These are phyloP conservation scores for Chrysomallon squamiferum DNA, from an alignment of 1,140 invertebrate species.

Conservation along the genomic window DNA sequence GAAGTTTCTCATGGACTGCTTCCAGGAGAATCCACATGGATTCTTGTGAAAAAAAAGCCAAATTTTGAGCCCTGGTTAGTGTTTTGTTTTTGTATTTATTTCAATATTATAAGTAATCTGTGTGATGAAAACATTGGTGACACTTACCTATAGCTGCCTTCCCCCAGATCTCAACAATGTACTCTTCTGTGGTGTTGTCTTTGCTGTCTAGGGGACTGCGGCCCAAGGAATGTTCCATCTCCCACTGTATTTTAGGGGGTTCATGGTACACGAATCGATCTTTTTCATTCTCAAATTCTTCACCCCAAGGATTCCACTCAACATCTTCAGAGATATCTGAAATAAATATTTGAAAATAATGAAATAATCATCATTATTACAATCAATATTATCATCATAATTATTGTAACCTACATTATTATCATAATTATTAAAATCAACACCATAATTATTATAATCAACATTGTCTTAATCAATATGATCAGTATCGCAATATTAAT, in stretches of 20 bases:
- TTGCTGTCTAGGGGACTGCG: slow-evolving; percentile 22
- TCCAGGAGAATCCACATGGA: too few species aligned
- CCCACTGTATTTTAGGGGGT: slow-evolving; percentile 43
- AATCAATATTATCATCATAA: neutral
- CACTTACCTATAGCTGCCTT: slow-evolving; percentile 67
- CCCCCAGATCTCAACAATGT: slow-evolving; percentile 66
- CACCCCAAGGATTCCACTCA: slow-evolving; percentile 63
- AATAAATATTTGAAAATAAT: slow-evolving; percentile 19
- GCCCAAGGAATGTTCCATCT: slow-evolving; percentile 9
- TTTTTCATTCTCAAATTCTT: slow-evolving; percentile 60
- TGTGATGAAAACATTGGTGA: too few species aligned
- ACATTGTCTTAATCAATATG: too few species aligned
- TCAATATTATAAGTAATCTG: too few species aligned
- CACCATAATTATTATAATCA: too few species aligned
- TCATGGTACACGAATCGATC: slow-evolving; percentile 31
- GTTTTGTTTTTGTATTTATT: too few species aligned
- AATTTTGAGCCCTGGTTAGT: too few species aligned
- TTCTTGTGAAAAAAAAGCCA: too few species aligned
- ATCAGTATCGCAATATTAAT: too few species aligned
- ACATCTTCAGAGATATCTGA: slow-evolving; percentile 51
- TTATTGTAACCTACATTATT: too few species aligned
- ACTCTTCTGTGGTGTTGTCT: slow-evolving; percentile 20
- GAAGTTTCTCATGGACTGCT: too few species aligned
- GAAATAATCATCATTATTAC: neutral
- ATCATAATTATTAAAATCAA: too few species aligned